Evolutionary conservation across 37 sponge, comb jelly and placozoan species (phyloP).

Genomic region (Axinella damicornis): DNA sequence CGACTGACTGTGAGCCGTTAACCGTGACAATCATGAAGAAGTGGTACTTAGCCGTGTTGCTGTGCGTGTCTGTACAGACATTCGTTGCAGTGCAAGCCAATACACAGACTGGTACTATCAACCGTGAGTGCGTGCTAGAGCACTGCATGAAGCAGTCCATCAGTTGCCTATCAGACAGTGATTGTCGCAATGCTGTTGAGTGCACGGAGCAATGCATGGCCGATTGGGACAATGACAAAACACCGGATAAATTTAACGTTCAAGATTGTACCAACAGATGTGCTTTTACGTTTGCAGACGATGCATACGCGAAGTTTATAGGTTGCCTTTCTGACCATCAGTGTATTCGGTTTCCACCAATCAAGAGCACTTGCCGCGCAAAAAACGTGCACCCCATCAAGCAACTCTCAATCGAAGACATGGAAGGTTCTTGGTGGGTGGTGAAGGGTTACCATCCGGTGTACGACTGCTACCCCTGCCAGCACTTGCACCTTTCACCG

Average conservation of each 20-base stretch:
- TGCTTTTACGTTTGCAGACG: not conserved
- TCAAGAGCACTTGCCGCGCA: not conserved
- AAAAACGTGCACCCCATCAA: not conserved
- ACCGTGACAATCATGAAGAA: no score
- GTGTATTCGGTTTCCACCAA: slow-evolving; percentile 12
- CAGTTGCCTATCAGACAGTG: not conserved
- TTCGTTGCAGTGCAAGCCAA: no score
- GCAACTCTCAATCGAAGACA: not conserved
- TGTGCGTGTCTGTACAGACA: no score
- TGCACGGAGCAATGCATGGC: slow-evolving; percentile 1
- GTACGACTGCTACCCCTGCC: slow-evolving; percentile 38
- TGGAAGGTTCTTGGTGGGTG: slow-evolving; percentile 17
- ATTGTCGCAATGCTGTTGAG: not conserved
- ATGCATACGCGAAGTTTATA: not conserved
- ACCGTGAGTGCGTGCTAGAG: not conserved
- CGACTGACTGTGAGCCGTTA: no score
- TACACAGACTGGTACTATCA: no score
- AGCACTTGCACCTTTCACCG: not conserved
- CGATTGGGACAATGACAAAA: slow-evolving; percentile 18
- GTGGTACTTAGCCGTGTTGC: no score
- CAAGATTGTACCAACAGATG: slow-evolving; percentile 19
- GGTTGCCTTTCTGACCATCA: slow-evolving; percentile 5
- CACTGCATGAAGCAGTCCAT: not conserved
- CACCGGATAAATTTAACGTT: not conserved
- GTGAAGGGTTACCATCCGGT: not conserved